A percentile compares a stretch with the other conserved stretches of the same genome.
Evolutionary conservation across 2,888 invertebrate species (phyloP).

Genomic region (Diachrysia chrysitis): DNA sequence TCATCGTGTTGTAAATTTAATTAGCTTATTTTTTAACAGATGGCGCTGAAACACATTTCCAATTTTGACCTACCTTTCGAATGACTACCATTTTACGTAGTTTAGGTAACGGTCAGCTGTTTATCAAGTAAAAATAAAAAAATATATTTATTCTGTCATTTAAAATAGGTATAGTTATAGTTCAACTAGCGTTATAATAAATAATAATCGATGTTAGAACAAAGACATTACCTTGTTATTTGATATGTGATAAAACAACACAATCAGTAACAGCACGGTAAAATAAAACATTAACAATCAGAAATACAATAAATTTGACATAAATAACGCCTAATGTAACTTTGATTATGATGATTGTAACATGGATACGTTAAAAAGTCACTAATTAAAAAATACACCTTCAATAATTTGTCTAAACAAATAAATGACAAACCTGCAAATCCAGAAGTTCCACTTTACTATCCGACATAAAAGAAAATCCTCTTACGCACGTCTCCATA

Average conservation of each 20-base stretch:
- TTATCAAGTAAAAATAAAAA: not conserved
- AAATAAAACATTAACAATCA: not conserved
- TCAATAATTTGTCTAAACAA: not conserved
- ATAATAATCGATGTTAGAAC: not conserved
- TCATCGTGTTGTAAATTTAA: not conserved
- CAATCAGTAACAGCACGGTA: not conserved
- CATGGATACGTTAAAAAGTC: not conserved
- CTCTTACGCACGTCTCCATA: slow-evolving; percentile 76
- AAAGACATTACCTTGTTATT: not conserved
- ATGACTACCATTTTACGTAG: not conserved
- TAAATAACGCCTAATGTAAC: not conserved
- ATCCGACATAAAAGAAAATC: slow-evolving; percentile 80
- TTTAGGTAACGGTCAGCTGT: not conserved
- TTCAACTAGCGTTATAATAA: not conserved
- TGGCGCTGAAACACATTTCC: slow-evolving; percentile 16
- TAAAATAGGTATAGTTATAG: not conserved
- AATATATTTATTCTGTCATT: not conserved
- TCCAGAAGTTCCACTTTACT: slow-evolving; percentile 66
- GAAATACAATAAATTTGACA: slow-evolving; percentile 4
- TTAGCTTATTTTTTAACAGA: not conserved
- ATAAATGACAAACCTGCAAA: slow-evolving; percentile 70
- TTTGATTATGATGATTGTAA: not conserved
- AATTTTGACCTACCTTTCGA: too few relatives aligned
- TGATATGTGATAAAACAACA: not conserved
- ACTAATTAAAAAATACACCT: slow-evolving; percentile 10